These are phyloP conservation scores for Pipistrellus pipistrellus DNA, from an alignment of 2,797 vertebrate genomes.

Conservation along the genomic window DNA sequence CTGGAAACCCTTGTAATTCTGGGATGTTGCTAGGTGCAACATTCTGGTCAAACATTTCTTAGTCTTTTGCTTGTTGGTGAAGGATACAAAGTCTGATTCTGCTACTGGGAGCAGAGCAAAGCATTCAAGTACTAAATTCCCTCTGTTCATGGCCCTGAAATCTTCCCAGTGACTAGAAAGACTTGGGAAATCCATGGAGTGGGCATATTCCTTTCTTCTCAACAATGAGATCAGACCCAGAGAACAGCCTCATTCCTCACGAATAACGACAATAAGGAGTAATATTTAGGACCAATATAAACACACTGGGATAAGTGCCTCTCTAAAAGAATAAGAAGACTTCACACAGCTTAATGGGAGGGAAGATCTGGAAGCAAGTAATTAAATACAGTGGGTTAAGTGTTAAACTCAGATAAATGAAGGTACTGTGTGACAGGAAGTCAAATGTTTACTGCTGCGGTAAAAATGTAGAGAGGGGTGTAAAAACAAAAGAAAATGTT, in stretches of 20 bases:
- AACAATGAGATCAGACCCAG: background rate
- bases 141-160: background rate
- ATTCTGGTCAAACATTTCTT: background rate
- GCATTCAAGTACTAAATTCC: background rate
- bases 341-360: background rate
- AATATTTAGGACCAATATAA: background rate
- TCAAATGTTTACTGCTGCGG: background rate
- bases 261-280: background rate
- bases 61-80: background rate
- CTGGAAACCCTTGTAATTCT: background rate
- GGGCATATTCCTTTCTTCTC: background rate
- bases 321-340: conserved; percentile 36
- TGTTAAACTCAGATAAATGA: background rate
- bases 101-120: background rate
- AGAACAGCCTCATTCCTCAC: background rate
- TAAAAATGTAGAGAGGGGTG: background rate
- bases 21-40: background rate
- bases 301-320: background rate
- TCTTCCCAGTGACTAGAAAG: background rate
- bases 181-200: background rate
- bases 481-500: conserved; percentile 13
- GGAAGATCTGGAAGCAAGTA: background rate
- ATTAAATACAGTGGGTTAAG: background rate
- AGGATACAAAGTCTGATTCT: background rate
- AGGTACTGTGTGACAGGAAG: background rate